Evolutionary conservation across 2,797 vertebrate genomes (phyloP), one percentile per base, ranked within the genome.

Genomic region (Alauda arvensis): DNA sequence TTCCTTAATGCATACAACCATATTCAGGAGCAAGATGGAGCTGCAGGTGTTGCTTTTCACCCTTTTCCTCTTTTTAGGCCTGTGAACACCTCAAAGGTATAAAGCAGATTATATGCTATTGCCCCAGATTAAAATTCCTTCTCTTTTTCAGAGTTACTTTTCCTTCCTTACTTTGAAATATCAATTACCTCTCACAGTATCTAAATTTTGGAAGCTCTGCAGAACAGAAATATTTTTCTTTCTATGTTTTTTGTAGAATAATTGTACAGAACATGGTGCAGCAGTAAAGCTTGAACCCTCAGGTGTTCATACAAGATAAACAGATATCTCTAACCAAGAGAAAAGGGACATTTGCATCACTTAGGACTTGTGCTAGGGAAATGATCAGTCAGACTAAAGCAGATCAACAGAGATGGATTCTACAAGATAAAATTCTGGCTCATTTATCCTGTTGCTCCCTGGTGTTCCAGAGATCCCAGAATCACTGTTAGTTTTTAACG

Each of bases 381-480:
- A 62, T 0, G 0, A 28, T 8, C 11, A 51, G 31, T 40, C 53
- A 61, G 17, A 46, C 1, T 49, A 24, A 67, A 6, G n/a, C 10
- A 21, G 26, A 25, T 31, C 11, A 63, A 31, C 16, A 15, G 17
- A 86, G 42, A 18, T 52, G 5, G 4, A 55, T 70, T 12, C 21
- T 28, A n/a, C 14, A 79, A 74, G 33, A 45, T 20, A 76, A 70
- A 76, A 53, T 25, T 6, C 51, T 57, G 28, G 26, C 37, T 63
- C 4, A 37, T 61, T 79, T 57, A 39, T 77, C 87, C 40, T n/a
- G 12, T 33, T 83, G 18, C 34, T 65, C 12, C 25, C 76, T 51
- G 37, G 21, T 51, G 17, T 87, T 87, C 34, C 26, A 63, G 28
- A 24, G 19, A 49, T 33, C 10, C 34, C 15, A 78, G 28, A 46